Conservation (phyloP, 2,888 invertebrate genomes). For the Bellardia bayeri region DNA sequence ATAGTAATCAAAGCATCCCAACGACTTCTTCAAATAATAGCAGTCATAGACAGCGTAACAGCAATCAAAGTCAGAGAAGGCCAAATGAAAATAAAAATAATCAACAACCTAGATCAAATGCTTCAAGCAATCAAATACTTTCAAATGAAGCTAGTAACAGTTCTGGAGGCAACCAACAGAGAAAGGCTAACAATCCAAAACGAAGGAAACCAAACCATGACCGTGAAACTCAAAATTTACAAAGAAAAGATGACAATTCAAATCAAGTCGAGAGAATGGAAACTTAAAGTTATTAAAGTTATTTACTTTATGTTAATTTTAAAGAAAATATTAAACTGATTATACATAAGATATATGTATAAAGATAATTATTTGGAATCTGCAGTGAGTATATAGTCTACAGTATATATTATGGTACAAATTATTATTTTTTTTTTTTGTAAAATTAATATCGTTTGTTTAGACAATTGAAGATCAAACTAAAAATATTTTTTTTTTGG, state of each 20-base stretch:
- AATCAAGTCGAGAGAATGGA: conserved; percentile 55
- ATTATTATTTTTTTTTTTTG: too few relatives aligned
- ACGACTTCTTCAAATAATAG: conserved; percentile 55
- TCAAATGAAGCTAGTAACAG: conserved; percentile 10
- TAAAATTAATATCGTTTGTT: too few relatives aligned
- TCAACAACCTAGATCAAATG: conserved; percentile 38
- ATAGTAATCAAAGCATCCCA: conserved; percentile 36
- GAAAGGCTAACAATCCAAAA: conserved; percentile 32
- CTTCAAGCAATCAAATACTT: conserved; percentile 15
- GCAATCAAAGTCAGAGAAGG: conserved; percentile 60
- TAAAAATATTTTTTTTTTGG: too few relatives aligned
- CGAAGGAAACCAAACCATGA: conserved; percentile 46
- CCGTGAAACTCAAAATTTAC: conserved; percentile 13
- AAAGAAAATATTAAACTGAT: conserved; percentile 12
- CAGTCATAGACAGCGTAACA: conserved; percentile 56
- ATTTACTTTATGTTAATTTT: not conserved
- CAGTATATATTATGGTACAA: too few relatives aligned
- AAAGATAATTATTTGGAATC: not conserved
- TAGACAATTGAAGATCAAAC: too few relatives aligned
- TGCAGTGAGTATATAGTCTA: conserved; percentile 12
- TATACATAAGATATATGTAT: too few relatives aligned
- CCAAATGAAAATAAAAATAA: conserved; percentile 67
- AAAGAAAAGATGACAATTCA: conserved; percentile 24
- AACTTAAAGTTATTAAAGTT: conserved; percentile 29
- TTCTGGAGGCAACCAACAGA: conserved; percentile 36